Percentiles rank a stretch among this genome's conserved stretches.
phyloP scores from a whole-genome alignment of 2,113 vertebrate genomes.

The Zosterops japonicus region DNA sequence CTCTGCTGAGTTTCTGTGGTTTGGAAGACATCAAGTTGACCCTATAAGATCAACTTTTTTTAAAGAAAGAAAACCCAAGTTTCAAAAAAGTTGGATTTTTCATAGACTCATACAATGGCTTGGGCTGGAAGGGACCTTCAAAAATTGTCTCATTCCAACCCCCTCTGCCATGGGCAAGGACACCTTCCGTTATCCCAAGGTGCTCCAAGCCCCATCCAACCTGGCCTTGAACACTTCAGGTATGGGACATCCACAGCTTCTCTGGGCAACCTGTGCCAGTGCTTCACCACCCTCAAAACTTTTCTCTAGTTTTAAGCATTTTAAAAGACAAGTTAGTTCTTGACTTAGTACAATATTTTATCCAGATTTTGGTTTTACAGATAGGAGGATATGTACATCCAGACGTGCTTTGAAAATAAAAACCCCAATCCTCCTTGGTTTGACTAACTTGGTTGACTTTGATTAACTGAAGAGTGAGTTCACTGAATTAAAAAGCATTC shows the following conservation, averaged over 20 bases:
- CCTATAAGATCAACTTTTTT: not conserved
- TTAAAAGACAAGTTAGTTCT: not conserved
- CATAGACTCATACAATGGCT: not conserved
- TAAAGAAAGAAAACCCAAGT: not conserved
- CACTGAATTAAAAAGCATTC: conserved; percentile 30
- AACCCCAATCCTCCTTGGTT: not conserved
- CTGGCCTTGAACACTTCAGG: not conserved
- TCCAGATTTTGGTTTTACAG: not conserved
- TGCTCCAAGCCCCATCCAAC: not conserved
- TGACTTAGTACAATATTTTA: not conserved
- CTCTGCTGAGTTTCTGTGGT: not conserved
- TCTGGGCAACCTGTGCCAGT: not conserved
- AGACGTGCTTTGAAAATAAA: not conserved
- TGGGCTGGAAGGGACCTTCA: not conserved
- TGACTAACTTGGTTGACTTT: conserved; percentile 24
- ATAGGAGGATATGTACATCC: not conserved
- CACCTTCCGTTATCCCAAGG: not conserved
- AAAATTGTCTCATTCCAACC: not conserved
- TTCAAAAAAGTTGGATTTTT: not conserved
- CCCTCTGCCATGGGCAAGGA: not conserved
- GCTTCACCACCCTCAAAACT: not conserved
- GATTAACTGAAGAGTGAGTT: conserved; percentile 28
- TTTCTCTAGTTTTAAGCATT: not conserved
- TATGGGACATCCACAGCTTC: not conserved
- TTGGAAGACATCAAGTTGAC: not conserved